These are phyloP conservation scores for Drosophila leonis DNA, from an alignment of 2,888 invertebrate genomes.

Conservation along the genomic window DNA sequence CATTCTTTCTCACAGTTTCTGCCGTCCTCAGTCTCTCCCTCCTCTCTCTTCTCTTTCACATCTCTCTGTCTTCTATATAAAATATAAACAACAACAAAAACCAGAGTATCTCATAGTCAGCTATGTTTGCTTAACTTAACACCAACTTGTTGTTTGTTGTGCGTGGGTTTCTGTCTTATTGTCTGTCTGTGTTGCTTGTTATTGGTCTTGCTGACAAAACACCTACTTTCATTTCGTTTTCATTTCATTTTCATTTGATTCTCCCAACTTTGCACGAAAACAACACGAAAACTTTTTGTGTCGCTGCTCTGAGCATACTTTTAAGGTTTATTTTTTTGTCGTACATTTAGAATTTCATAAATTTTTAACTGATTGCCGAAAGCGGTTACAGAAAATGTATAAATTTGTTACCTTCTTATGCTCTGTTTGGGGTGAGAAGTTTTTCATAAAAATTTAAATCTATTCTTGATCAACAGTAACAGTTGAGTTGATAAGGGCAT, in stretches of 20 bases:
- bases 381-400: conserved; percentile 20
- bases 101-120: conserved; percentile 23
- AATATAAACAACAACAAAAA: background rate
- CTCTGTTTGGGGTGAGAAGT: background rate
- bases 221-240: conserved; percentile 33
- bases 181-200: conserved; percentile 20
- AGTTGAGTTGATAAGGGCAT: background rate
- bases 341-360: conserved; percentile 28
- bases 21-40: background rate
- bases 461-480: background rate
- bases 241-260: conserved; percentile 14
- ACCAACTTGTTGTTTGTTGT: conserved; percentile 40
- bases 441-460: background rate
- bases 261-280: conserved; percentile 1
- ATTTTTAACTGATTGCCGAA: conserved; percentile 38
- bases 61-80: background rate
- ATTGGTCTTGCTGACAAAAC: conserved; percentile 42
- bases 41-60: background rate
- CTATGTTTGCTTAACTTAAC: background rate
- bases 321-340: conserved; percentile 38
- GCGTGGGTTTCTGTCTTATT: background rate
- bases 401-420: conserved; percentile 3
- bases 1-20: too few relatives aligned
- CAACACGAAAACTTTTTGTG: conserved; percentile 39
- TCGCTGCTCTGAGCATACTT: conserved; percentile 18